Conservation (phyloP, 2,797 vertebrate species). For the Sebastiscus albofasciatus region DNA sequence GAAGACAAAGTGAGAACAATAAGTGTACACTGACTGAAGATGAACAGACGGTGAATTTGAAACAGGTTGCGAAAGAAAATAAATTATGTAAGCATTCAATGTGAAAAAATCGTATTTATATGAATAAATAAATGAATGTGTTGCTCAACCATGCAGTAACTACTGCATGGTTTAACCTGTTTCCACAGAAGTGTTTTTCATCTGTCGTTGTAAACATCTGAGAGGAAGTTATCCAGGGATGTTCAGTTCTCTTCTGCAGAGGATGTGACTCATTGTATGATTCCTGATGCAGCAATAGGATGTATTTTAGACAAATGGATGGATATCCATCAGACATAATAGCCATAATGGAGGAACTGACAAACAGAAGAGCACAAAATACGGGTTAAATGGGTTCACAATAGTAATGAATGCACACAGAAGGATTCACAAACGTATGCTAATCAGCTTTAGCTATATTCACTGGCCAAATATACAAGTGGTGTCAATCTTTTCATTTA, state of each 20-base stretch:
- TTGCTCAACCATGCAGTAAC: not conserved
- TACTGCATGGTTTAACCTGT: too few species aligned
- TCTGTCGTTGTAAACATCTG: not conserved
- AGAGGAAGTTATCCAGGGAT: not conserved
- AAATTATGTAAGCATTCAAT: not conserved
- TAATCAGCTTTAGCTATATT: not conserved
- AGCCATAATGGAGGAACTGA: not conserved
- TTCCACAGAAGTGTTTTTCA: slow-evolving; percentile 8
- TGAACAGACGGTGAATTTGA: not conserved
- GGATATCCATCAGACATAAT: not conserved
- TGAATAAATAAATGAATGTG: slow-evolving; percentile 11
- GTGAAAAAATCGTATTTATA: not conserved
- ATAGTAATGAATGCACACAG: not conserved
- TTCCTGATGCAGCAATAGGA: not conserved
- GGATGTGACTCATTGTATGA: slow-evolving; percentile 8
- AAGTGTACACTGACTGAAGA: not conserved
- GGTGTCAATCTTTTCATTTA: not conserved
- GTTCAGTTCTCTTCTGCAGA: not conserved
- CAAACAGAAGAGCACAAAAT: not conserved
- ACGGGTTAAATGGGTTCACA: not conserved
- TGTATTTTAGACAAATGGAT: not conserved
- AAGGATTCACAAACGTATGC: not conserved
- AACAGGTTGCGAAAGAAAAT: not conserved
- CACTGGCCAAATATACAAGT: not conserved
- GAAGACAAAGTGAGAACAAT: slow-evolving; percentile 64